Evolutionary conservation across 2,888 invertebrate species (phyloP), one percentile per base, ranked within the genome.

Genomic region (Beris morrisii): DNA sequence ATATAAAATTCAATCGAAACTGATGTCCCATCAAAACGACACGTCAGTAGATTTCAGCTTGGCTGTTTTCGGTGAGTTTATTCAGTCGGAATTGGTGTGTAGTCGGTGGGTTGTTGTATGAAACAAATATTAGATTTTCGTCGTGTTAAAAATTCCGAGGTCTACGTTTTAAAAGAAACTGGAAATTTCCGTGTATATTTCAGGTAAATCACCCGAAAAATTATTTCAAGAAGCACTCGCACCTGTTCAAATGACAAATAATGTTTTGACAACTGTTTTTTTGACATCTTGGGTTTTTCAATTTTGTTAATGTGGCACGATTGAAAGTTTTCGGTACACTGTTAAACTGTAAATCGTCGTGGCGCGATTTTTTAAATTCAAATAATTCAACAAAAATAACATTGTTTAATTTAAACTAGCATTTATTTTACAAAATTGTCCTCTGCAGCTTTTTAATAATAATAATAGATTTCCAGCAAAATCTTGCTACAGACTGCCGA

Each of bases 221-320:
- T 15, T 38, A 2, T 43, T 4, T 38, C 4, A 38, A 43, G 31
- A 12, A 28, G 5, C 48, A 38, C 13, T 22, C 58, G 15, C 30
- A 30, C 30, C 46, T 22, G 22, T 22, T 22, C 22, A 22, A 22
- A 22, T 46, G 44, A 44, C 44, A 7, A 45, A 45, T n/a, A 13
- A 31, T 31, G 11, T 59, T 31, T n/a, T 59, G 58, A 59, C 58
- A 59, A 31, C 46, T 59, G 58, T 15, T 59, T 31, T n/a, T 11
- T 52, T 22, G 45, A 46, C 45, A n/a, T 45, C 28, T 45, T 30
- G 46, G 48, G 46, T 46, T 13, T 11, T 15, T 15, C 15, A 46
- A 6, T 46, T 15, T 15, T 13, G 15, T 15, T 46, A 13, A 15
- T 11, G 2, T 46, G 15, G 46, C 5, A 6, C n/a, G 4, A 46